phyloP scores from a whole-genome alignment of 2,797 vertebrate genomes.

The Kryptolebias ocellatus region DNA sequence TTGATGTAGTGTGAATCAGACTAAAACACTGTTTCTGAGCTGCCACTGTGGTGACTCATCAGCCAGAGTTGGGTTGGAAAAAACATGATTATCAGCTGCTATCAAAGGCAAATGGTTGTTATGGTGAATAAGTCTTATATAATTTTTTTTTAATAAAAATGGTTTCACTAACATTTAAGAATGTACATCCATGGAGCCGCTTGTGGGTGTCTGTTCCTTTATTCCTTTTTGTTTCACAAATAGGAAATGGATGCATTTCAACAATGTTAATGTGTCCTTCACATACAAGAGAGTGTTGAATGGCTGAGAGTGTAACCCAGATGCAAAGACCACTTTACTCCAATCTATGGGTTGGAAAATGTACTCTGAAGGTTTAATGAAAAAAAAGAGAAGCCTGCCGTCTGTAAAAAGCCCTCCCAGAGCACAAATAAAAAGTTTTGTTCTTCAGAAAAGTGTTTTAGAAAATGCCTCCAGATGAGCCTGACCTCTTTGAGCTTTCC shows the following conservation, averaged over 20 bases:
- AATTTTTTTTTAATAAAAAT: background rate
- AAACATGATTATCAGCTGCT: conserved; percentile 21
- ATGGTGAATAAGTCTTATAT: conserved; percentile 19
- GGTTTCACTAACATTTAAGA: conserved; percentile 11
- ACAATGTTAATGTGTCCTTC: conserved; percentile 2
- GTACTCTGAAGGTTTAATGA: conserved; percentile 30
- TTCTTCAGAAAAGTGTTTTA: background rate
- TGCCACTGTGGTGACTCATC: conserved; percentile 36
- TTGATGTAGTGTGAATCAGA: conserved; percentile 24
- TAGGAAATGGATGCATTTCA: conserved; percentile 22
- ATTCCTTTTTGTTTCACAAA: conserved; percentile 7
- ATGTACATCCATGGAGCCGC: conserved; percentile 2
- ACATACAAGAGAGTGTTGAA: conserved; percentile 2
- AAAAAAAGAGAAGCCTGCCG: conserved; percentile 1
- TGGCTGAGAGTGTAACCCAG: conserved; percentile 19
- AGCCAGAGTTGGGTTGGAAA: conserved; percentile 22
- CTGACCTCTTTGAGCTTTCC: conserved; percentile 35
- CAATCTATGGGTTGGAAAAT: conserved; percentile 39
- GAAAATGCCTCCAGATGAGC: conserved; percentile 24
- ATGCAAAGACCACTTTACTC: conserved; percentile 29
- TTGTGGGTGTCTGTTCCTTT: background rate
- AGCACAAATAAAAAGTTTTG: conserved; percentile 37
- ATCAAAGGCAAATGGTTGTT: conserved; percentile 18
- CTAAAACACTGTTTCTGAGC: conserved; percentile 9
- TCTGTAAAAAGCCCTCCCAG: conserved; percentile 32